Conservation (phyloP, 2,113 vertebrate species). For the Ammodytes dubius region DNA sequence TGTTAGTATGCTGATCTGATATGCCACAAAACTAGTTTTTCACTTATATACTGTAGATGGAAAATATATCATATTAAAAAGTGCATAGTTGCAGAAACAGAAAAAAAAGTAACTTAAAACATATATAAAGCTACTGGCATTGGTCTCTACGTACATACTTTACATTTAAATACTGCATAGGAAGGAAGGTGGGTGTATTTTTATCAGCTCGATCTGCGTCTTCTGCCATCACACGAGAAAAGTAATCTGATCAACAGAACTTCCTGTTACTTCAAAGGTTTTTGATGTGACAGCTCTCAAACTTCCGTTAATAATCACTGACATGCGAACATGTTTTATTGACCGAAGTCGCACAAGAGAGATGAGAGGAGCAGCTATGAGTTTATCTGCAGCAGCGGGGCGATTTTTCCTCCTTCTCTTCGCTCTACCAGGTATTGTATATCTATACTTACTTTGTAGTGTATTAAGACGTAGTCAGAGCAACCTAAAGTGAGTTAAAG, state of each 20-base stretch:
- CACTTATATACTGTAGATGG: too few species aligned
- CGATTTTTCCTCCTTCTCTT: background rate
- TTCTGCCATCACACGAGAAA: background rate
- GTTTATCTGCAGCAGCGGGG: background rate
- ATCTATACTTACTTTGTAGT: background rate
- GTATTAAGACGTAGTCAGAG: background rate
- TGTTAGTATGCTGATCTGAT: too few species aligned
- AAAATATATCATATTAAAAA: too few species aligned
- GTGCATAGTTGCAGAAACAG: too few species aligned
- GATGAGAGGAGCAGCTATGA: conserved; percentile 6
- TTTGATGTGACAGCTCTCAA: too few species aligned
- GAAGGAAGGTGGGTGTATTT: background rate
- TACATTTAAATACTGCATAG: background rate
- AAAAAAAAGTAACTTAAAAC: too few species aligned
- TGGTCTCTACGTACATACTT: too few species aligned
- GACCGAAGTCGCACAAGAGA: background rate
- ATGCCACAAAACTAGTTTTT: too few species aligned
- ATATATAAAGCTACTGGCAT: too few species aligned
- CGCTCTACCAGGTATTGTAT: background rate
- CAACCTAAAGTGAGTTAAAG: too few species aligned
- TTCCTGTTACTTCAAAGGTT: background rate
- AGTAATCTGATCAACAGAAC: too few species aligned
- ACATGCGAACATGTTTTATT: background rate
- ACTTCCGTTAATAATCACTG: background rate
- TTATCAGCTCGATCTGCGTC: background rate